Conservation (phyloP, 2,797 vertebrate species). For the Pangasius djambal region DNA sequence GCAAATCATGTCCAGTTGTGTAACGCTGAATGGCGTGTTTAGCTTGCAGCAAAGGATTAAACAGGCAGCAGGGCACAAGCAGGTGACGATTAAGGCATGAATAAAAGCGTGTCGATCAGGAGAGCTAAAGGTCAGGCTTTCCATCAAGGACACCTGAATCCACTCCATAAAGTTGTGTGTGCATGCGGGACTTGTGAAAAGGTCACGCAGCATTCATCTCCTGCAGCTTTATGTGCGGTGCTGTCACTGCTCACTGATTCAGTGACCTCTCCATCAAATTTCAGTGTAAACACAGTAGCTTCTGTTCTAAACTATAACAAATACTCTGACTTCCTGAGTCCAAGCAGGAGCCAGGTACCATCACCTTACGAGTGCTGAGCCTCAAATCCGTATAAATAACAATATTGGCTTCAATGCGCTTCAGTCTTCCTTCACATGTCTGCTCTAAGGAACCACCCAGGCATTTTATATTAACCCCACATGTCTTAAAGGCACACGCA, state of each 20-base stretch:
- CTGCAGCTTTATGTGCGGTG: slow-evolving; percentile 3
- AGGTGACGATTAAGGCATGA: slow-evolving; percentile 52
- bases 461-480: slow-evolving; percentile 6
- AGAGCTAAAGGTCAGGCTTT: slow-evolving; percentile 69
- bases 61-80: slow-evolving; percentile 39
- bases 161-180: slow-evolving; percentile 49
- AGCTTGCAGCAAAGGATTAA: slow-evolving; percentile 32
- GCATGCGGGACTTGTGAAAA: slow-evolving; percentile 41
- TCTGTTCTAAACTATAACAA: background rate
- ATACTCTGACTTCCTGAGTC: background rate
- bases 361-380: background rate
- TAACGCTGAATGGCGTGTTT: slow-evolving; percentile 15
- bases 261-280: slow-evolving; percentile 45
- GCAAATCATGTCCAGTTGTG: slow-evolving; percentile 57
- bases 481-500: background rate
- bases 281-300: slow-evolving; percentile 17
- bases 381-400: background rate
- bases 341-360: background rate
- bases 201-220: slow-evolving; percentile 32
- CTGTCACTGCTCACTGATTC: slow-evolving; percentile 25
- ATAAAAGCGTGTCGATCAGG: slow-evolving; percentile 65
- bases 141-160: slow-evolving; percentile 53
- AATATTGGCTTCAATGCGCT: background rate
- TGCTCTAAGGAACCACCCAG: slow-evolving; percentile 13
- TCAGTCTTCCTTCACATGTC: background rate